A percentile compares a stretch with the other conserved stretches of the same genome.
Evolutionary conservation across 2,113 vertebrate genomes (phyloP).

Genomic region (Oryzias javanicus): DNA sequence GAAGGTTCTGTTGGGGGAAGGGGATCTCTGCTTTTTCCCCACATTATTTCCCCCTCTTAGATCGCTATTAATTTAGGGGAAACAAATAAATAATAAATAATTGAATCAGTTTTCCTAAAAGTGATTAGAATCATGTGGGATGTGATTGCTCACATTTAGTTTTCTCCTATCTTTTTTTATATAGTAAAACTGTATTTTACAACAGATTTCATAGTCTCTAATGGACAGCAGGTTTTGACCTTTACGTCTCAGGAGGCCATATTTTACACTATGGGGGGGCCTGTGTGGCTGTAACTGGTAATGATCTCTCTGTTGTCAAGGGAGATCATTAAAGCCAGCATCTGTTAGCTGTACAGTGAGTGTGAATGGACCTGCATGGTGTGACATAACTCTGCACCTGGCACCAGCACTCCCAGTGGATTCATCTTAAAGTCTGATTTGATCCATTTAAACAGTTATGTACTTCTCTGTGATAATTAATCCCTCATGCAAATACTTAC

Average conservation of each 20-base stretch:
- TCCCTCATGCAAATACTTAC: no score
- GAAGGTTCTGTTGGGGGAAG: conserved; percentile 17
- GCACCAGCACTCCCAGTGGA: conserved; percentile 35
- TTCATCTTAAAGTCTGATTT: conserved; percentile 21
- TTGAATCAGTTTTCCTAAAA: conserved; percentile 25
- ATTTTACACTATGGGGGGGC: conserved; percentile 26
- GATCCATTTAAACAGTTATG: conserved; percentile 10
- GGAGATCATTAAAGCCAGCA: conserved; percentile 72
- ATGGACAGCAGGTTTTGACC: not conserved
- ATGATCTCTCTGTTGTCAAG: conserved; percentile 59
- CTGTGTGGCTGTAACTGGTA: conserved; percentile 45
- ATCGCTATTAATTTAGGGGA: conserved; percentile 25
- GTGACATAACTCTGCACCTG: conserved; percentile 63
- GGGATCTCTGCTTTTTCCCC: conserved; percentile 18
- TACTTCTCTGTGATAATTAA: no score
- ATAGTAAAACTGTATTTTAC: not conserved
- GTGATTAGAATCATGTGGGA: conserved; percentile 16
- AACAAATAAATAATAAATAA: conserved; percentile 45
- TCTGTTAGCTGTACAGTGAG: conserved; percentile 61
- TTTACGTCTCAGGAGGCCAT: not conserved
- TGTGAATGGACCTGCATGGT: conserved; percentile 60
- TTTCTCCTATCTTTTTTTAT: not conserved
- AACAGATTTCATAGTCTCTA: not conserved
- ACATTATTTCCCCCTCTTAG: conserved; percentile 5
- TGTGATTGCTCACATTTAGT: conserved; percentile 16